Evolutionary conservation across 2,888 invertebrate species (phyloP).

Genomic region (Monopis laevigella): DNA sequence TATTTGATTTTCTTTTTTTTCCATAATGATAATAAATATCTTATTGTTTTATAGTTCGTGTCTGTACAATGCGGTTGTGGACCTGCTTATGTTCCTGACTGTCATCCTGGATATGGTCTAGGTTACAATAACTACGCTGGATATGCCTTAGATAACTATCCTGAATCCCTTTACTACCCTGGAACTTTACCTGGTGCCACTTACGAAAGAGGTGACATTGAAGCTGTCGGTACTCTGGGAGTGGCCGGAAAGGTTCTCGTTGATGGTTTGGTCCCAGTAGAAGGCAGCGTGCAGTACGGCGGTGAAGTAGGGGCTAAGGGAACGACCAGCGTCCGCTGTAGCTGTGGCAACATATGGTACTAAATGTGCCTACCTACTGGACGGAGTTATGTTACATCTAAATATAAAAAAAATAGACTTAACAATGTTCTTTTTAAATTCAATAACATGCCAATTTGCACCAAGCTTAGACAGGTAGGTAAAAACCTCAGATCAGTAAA

Average conservation of each 20-base stretch:
- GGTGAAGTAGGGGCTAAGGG: slow-evolving; percentile 28
- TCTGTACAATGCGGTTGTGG: too few species aligned
- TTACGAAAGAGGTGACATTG: slow-evolving; percentile 23
- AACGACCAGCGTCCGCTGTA: slow-evolving; percentile 26
- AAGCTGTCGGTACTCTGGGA: slow-evolving; percentile 25
- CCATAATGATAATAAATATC: not conserved
- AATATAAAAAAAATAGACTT: too few species aligned
- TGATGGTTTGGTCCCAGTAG: slow-evolving; percentile 28
- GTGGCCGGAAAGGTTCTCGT: slow-evolving; percentile 26
- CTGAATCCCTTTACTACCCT: too few species aligned
- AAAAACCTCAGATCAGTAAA: too few species aligned
- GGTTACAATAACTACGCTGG: not conserved
- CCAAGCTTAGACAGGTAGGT: too few species aligned
- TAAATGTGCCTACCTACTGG: too few species aligned
- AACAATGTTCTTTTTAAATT: too few species aligned
- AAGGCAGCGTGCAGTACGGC: slow-evolving; percentile 26
- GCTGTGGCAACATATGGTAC: slow-evolving; percentile 18
- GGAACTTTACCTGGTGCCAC: too few species aligned
- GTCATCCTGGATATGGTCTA: not conserved
- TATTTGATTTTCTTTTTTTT: too few species aligned
- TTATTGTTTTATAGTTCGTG: not conserved
- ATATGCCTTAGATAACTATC: not conserved
- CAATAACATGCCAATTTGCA: too few species aligned
- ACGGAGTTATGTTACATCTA: too few species aligned
- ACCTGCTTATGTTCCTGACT: not conserved